Evolutionary conservation across 2,113 vertebrate genomes (phyloP), one percentile per base, ranked within the genome.

Genomic region (Fulica atra): DNA sequence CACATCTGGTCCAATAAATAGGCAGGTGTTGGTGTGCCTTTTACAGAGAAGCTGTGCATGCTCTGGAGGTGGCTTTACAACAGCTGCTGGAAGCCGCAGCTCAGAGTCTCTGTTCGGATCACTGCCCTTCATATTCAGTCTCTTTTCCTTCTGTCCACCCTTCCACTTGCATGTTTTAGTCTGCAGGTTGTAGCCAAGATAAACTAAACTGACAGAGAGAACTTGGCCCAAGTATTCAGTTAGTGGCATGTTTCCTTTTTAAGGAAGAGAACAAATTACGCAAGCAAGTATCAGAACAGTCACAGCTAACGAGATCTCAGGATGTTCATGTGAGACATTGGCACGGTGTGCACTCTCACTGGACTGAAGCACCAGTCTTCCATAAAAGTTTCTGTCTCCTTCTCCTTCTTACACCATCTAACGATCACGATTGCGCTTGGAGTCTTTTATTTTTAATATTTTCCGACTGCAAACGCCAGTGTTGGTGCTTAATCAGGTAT

Each of bases 211-310:
- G 69, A 87, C 74, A 79, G 91, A 91, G 10, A 86, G 79, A 89
- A 72, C 28, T 92, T 86, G 74, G 79, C 63, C 36, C 33, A 57
- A 56, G 13, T 53, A 35, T 48, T 88, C 64, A 48, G 54, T 83
- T 64, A 81, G 48, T 80, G 88, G 59, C 63, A 36, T 42, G 21
- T 90, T 93, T 93, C 40, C 68, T 78, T 90, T 33, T 40, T 90
- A 76, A 85, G 57, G 64, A 57, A 69, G 42, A 88, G 68, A 86
- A 83, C 56, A 54, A 90, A 83, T 91, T 60, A 84, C 8, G 7
- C n/a, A 95, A 86, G 81, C 88, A 81, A 91, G 65, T 38, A 86
- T 92, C 88, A 86, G 89, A 64, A 61, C 71, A 94, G 53, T 66
- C 64, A 66, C 66, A 88, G 56, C 71, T 69, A 88, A 86, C 60